Conservation (phyloP, 2,113 vertebrate species). For the Stictonetta naevosa region DNA sequence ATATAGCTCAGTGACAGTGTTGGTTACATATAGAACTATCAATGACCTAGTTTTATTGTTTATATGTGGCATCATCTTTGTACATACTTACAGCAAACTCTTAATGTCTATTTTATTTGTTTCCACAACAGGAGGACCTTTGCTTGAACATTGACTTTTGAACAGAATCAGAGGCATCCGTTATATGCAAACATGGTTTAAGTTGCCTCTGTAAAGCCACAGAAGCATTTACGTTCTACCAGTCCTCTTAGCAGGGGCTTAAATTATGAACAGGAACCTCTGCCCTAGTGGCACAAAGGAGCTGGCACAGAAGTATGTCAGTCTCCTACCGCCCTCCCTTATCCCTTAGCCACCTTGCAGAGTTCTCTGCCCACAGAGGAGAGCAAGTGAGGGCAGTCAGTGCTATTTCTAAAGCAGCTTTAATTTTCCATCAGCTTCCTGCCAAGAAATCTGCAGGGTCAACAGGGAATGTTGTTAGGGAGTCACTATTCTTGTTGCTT, state of each 20-base stretch:
- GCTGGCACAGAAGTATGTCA: not conserved
- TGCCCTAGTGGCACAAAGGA: not conserved
- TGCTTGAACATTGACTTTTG: not conserved
- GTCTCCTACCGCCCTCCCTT: not conserved
- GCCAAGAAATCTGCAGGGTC: slow-evolving; percentile 14
- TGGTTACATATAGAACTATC: not conserved
- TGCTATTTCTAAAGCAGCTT: slow-evolving; percentile 5
- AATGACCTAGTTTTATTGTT: not conserved
- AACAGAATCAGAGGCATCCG: not conserved
- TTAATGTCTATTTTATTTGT: not conserved
- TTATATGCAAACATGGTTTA: not conserved
- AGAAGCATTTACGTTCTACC: not conserved
- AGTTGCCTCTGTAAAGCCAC: not conserved
- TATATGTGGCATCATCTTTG: not conserved
- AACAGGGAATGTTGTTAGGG: not conserved
- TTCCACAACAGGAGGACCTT: not conserved
- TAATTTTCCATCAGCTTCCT: slow-evolving; percentile 11
- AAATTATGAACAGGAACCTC: not conserved
- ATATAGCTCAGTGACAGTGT: not conserved
- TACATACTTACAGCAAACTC: not conserved
- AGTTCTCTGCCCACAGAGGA: not conserved
- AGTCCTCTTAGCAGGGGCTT: slow-evolving; percentile 9
- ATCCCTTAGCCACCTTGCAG: not conserved
- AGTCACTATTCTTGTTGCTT: not conserved
- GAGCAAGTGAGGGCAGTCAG: not conserved